A percentile compares a stretch with the other conserved stretches of the same genome.
Conservation (phyloP, 2,113 vertebrate species). For the Rhineura floridana region DNA sequence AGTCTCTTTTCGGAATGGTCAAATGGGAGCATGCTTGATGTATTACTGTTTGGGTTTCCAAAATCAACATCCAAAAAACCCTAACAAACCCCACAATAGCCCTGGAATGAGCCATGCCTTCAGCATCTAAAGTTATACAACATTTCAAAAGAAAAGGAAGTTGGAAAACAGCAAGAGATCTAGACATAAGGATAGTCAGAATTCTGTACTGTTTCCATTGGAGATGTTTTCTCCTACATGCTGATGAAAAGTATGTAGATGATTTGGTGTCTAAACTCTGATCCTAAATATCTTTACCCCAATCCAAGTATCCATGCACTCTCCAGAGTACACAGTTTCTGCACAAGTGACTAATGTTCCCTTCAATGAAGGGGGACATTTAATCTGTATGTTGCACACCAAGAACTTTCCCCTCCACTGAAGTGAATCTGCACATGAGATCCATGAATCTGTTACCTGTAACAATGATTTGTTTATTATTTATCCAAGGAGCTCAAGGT, state of each 20-base stretch:
- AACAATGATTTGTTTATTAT: not conserved
- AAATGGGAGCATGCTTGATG: conserved; percentile 35
- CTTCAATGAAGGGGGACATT: not conserved
- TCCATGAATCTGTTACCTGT: not conserved
- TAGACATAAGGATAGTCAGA: conserved; percentile 40
- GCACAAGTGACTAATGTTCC: not conserved
- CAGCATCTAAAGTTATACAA: not conserved
- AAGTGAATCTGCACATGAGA: not conserved
- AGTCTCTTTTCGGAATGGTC: conserved; percentile 45
- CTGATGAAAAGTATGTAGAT: not conserved
- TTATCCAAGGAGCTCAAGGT: too few relatives aligned
- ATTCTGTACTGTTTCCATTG: not conserved
- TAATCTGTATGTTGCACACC: not conserved
- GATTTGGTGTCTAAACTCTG: not conserved
- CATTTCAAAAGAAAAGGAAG: conserved; percentile 52
- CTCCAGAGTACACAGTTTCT: not conserved
- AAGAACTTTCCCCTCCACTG: not conserved
- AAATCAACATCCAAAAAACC: conserved; percentile 1
- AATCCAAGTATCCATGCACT: not conserved
- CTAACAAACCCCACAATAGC: not conserved
- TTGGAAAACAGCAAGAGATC: conserved; percentile 45
- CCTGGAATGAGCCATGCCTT: conserved; percentile 46
- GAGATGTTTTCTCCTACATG: not conserved
- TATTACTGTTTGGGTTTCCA: conserved; percentile 59
- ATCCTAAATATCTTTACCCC: not conserved